phyloP scores from a whole-genome alignment of 2,797 vertebrate genomes.

The Coilia nasus region DNA sequence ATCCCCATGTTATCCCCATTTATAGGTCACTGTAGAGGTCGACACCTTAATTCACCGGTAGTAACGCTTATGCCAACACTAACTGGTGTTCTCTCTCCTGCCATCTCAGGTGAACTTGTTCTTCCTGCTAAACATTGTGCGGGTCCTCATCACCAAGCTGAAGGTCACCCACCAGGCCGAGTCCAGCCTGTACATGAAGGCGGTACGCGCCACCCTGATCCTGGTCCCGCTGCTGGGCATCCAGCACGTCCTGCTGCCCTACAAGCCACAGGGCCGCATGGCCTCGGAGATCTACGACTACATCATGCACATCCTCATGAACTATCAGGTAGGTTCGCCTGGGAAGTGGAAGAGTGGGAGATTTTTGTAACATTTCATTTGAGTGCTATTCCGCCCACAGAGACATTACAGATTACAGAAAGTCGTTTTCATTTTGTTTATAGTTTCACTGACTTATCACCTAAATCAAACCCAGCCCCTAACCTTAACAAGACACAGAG shows the following conservation, averaged over 20 bases:
- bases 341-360: too few relatives aligned
- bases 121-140: constrained; percentile 94
- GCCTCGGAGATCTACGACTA: constrained; percentile 93
- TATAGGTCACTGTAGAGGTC: not conserved
- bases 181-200: constrained; percentile 98
- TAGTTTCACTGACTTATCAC: too few relatives aligned
- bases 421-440: too few relatives aligned
- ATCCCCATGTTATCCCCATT: not conserved
- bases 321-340: constrained; percentile 84
- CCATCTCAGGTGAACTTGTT: constrained; percentile 88
- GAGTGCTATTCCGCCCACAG: too few relatives aligned
- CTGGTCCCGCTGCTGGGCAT: constrained; percentile 94
- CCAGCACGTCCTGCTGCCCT: constrained; percentile 91
- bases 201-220: constrained; percentile 94
- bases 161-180: constrained; percentile 96
- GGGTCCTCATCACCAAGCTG: constrained; percentile 96
- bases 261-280: constrained; percentile 86
- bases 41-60: not conserved
- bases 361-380: too few relatives aligned
- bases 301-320: constrained; percentile 93
- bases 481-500: too few relatives aligned
- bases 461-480: too few relatives aligned
- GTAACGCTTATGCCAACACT: not conserved
- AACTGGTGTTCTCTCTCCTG: not conserved
- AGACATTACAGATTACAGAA: too few relatives aligned